Conservation (phyloP, 2,888 invertebrate genomes). For the Amphipyra berbera region DNA sequence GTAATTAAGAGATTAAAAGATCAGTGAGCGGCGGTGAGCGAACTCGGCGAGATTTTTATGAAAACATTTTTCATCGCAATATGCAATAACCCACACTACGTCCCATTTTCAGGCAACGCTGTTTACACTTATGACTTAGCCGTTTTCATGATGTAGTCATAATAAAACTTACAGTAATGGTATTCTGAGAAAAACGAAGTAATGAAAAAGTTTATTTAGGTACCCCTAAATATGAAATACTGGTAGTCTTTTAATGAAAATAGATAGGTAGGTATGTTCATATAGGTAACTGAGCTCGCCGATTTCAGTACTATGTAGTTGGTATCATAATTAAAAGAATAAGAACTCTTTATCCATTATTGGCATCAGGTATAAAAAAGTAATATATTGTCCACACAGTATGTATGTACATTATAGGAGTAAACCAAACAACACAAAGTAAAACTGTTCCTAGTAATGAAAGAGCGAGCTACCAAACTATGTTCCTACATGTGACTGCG, state of each 20-base stretch:
- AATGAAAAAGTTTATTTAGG: conserved; percentile 22
- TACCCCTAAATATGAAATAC: no score
- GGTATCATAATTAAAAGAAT: no score
- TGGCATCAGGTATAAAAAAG: no score
- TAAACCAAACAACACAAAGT: conserved; percentile 5
- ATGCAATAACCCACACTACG: conserved; percentile 62
- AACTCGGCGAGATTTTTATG: conserved; percentile 72
- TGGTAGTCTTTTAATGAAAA: no score
- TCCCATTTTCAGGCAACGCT: conserved; percentile 28
- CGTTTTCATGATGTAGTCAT: conserved; percentile 43
- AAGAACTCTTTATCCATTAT: no score
- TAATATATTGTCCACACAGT: no score
- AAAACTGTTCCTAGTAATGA: conserved; percentile 9
- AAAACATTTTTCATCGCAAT: conserved; percentile 71
- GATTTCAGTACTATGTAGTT: no score
- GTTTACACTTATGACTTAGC: conserved; percentile 43
- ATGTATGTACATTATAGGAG: background rate
- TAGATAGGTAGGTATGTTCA: no score
- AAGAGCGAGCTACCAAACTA: conserved; percentile 12
- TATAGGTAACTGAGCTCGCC: no score
- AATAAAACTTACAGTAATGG: conserved; percentile 41
- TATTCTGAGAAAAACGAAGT: conserved; percentile 21
- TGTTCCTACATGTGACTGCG: background rate
- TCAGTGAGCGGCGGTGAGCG: conserved; percentile 71
- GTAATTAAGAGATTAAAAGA: conserved; percentile 88